Evolutionary conservation across 2,888 invertebrate species (phyloP).

Genomic region (Exephanes ischioxanthus): DNA sequence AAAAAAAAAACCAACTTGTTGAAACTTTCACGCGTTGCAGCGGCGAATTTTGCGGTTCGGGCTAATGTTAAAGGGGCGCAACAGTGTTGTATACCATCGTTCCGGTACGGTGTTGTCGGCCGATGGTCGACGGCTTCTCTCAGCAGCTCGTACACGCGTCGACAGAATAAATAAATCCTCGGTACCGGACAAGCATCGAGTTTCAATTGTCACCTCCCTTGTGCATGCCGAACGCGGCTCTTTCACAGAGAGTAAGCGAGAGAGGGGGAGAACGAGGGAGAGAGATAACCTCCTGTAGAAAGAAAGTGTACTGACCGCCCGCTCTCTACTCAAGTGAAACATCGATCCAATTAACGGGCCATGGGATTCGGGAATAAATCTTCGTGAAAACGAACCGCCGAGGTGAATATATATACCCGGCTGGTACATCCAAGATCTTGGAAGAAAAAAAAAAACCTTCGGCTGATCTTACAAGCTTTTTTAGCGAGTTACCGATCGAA

Average conservation of each 20-base stretch:
- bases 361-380: slow-evolving; percentile 76
- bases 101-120: neutral
- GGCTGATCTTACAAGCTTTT: neutral
- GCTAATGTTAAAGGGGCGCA: slow-evolving; percentile 22
- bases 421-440: slow-evolving; percentile 10
- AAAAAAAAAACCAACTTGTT: neutral
- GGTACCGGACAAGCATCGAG: slow-evolving; percentile 65
- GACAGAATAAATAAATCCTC: slow-evolving; percentile 64
- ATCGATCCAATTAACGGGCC: slow-evolving; percentile 76
- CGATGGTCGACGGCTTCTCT: slow-evolving; percentile 55
- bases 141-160: slow-evolving; percentile 27
- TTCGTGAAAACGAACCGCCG: slow-evolving; percentile 65
- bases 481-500: neutral
- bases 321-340: slow-evolving; percentile 65
- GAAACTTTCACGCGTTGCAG: slow-evolving; percentile 37
- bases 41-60: slow-evolving; percentile 1
- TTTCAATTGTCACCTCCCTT: slow-evolving; percentile 73
- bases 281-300: slow-evolving; percentile 12
- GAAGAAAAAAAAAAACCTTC: neutral
- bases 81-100: slow-evolving; percentile 18
- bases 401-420: neutral
- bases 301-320: slow-evolving; percentile 69
- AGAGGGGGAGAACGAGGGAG: too few relatives aligned
- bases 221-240: slow-evolving; percentile 16
- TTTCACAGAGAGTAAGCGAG: slow-evolving; percentile 17